Evolutionary conservation across 2,797 vertebrate genomes (phyloP).

Genomic region (Setipinna tenuifilis): DNA sequence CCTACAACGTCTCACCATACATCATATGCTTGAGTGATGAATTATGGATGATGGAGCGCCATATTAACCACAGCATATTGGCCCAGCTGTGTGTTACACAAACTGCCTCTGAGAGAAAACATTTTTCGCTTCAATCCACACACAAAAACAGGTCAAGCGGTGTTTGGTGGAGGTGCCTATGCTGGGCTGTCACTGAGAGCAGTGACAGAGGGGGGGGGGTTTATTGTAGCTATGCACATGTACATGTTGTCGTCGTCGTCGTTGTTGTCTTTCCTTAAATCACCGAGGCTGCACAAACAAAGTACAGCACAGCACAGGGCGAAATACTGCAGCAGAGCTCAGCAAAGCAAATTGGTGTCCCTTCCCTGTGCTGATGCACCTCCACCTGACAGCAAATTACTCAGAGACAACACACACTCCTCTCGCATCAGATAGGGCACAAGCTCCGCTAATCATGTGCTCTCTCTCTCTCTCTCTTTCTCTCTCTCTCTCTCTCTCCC

Average conservation of each 20-base stretch:
- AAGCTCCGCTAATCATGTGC: neutral
- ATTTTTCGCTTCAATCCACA: neutral
- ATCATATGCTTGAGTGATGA: neutral
- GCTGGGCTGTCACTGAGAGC: neutral
- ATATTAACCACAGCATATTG: neutral
- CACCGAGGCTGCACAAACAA: neutral
- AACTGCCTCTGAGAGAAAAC: neutral
- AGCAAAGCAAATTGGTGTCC: neutral
- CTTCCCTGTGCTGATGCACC: too few relatives aligned
- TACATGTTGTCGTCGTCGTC: too few relatives aligned
- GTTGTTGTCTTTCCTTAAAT: too few relatives aligned
- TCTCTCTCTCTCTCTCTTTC: neutral
- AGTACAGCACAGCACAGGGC: slow-evolving; percentile 42
- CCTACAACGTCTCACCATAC: neutral
- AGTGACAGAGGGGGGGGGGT: neutral
- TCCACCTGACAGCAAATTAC: neutral
- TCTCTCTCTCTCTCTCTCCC: too few relatives aligned
- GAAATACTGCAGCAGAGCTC: slow-evolving; percentile 60
- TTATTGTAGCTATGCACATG: too few relatives aligned
- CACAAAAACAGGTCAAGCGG: neutral
- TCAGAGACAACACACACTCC: neutral
- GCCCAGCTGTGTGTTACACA: neutral
- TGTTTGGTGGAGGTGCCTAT: neutral
- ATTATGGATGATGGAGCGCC: neutral
- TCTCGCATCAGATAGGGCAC: neutral